Evolutionary conservation across 1,140 invertebrate genomes (phyloP), one percentile per base, ranked within the genome.

Genomic region (Ceratosolen solmsi): DNA sequence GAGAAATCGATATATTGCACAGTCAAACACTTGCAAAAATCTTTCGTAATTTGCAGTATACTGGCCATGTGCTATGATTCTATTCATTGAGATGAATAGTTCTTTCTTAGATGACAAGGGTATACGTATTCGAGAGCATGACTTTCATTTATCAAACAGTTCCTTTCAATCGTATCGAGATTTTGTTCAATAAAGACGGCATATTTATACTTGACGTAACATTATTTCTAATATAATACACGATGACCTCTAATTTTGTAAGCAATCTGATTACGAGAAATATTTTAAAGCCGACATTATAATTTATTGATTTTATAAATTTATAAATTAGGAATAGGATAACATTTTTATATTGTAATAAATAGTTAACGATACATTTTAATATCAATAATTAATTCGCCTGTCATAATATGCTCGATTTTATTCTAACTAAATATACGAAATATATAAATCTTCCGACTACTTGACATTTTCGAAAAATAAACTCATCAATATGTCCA

Each of bases 141-240:
- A 68, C 33, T 68, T 68, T 38, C 63, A 68, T 33, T 68, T 68
- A 36, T 54, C 3, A 68, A 8, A n/a, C 11, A 38, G 63, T 38
- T 38, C 36, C 9, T 22, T 54, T 65, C 38, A 68, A 68, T 68
- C 36, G 27, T 20, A 2, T 33, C 27, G 1, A 17, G 27, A 0
- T 68, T 68, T 54, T 54, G 11, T 54, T 68, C 33, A 68, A 68
- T 68, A 33, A 68, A 68, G 63, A 68, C 33, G 36, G 38, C 33
- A 68, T 68, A 38, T 68, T 68, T 36, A 38, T 20, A 22, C 15
- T 68, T n/a, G 20, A 68, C 63, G 20, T 68, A 68, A 38, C 17
- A 33, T 68, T 68, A 68, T 68, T 68, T 60, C 2, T 27, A 30
- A 30, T 60, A 30, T 60, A 60, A 63, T 5, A 8, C 25, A 0